A percentile compares a stretch with the other conserved stretches of the same genome.
Conservation (phyloP, 2,888 invertebrate genomes). For the Drosophila infuscata region DNA sequence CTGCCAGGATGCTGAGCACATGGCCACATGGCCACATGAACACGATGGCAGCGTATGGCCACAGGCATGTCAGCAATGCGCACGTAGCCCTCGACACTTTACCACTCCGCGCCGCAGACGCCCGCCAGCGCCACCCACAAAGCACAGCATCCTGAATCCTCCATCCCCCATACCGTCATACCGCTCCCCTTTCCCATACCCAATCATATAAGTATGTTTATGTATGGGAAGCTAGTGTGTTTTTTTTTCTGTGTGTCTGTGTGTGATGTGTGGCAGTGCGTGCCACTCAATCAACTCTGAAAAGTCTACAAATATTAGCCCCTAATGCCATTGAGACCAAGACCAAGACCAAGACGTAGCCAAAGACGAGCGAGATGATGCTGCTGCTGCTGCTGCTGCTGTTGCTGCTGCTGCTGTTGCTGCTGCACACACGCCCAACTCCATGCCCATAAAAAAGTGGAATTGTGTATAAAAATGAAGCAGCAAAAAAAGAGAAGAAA, state of each 20-base stretch:
- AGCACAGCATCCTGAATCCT: background rate
- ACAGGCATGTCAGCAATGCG: slow-evolving; percentile 69
- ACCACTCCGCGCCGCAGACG: slow-evolving; percentile 15
- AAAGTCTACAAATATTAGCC: slow-evolving; percentile 82
- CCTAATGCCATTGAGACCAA: slow-evolving; percentile 80
- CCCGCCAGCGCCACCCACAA: slow-evolving; percentile 8
- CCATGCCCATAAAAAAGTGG: slow-evolving; percentile 73
- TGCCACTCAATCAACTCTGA: slow-evolving; percentile 80
- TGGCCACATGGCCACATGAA: slow-evolving; percentile 46
- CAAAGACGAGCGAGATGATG: slow-evolving; percentile 20
- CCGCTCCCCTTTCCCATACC: background rate
- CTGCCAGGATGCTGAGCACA: slow-evolving; percentile 34
- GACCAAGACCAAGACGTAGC: slow-evolving; percentile 59
- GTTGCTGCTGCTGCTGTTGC: background rate
- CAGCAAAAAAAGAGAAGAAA: slow-evolving; percentile 48
- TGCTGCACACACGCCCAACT: slow-evolving; percentile 32
- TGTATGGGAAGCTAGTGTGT: slow-evolving; percentile 18
- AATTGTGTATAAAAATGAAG: slow-evolving; percentile 81
- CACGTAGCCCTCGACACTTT: slow-evolving; percentile 56
- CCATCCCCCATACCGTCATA: slow-evolving; percentile 1
- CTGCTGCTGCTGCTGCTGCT: background rate
- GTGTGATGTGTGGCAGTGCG: slow-evolving; percentile 74
- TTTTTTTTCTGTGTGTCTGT: slow-evolving; percentile 23
- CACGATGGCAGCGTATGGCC: slow-evolving; percentile 58
- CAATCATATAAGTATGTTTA: slow-evolving; percentile 20